Conservation (phyloP, 2,888 invertebrate genomes). For the Notodonta dromedarius region DNA sequence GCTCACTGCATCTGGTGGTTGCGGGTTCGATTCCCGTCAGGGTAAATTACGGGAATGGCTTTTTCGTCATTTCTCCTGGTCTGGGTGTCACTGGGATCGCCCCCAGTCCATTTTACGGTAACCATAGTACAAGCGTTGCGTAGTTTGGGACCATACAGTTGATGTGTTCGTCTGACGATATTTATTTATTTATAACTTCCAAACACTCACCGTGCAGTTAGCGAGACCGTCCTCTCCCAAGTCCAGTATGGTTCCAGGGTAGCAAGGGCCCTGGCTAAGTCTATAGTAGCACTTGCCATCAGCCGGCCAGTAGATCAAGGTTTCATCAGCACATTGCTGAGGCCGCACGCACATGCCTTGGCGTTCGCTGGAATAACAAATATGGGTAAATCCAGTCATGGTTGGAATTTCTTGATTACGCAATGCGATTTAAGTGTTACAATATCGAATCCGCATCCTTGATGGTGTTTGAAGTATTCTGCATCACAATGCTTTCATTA, state of each 20-base stretch:
- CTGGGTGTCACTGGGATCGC: no score
- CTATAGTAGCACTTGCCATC: slow-evolving; percentile 90
- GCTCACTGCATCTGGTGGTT: no score
- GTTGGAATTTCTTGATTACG: slow-evolving; percentile 17
- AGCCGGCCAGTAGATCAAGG: slow-evolving; percentile 90
- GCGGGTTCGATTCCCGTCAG: no score
- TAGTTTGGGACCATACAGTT: no score
- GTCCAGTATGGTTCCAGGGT: slow-evolving; percentile 88
- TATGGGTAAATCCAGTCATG: slow-evolving; percentile 19
- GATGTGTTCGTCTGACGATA: no score
- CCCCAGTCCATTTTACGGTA: no score
- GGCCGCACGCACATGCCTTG: slow-evolving; percentile 90
- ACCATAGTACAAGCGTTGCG: no score
- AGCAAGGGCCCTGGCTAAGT: slow-evolving; percentile 90
- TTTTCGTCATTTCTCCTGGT: no score
- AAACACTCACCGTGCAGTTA: slow-evolving; percentile 85
- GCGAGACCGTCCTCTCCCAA: slow-evolving; percentile 85
- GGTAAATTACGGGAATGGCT: no score
- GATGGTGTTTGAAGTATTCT: background rate
- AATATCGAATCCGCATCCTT: background rate
- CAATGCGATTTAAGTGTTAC: slow-evolving; percentile 1
- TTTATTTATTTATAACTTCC: background rate
- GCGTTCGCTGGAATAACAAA: slow-evolving; percentile 80
- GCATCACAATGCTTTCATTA: background rate
- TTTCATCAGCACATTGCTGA: slow-evolving; percentile 85